Evolutionary conservation across 2,888 invertebrate genomes (phyloP), one percentile per base, ranked within the genome.

Genomic region (Geotrupes spiniger): DNA sequence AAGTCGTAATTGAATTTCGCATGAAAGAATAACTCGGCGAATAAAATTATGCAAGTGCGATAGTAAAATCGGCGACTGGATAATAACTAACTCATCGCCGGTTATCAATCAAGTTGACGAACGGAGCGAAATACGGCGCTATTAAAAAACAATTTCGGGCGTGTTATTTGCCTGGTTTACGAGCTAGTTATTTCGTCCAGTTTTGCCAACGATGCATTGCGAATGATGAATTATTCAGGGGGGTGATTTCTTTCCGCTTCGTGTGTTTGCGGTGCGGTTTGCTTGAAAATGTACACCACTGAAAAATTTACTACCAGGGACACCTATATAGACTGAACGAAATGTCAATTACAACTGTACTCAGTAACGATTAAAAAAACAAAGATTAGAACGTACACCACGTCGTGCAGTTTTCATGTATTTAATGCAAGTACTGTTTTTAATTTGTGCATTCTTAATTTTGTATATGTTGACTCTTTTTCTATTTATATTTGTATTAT

Each of bases 1-100:
- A 58, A 61, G 51, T 58, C 40, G 52, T 59, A 62, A 61, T 59
- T 58, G 59, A 62, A 63, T 60, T 56, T 54, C 53, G 56, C 58
- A 58, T 52, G 57, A 54, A 59, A 59, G 44, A 52, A 54, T 51
- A 56, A 54, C 54, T 48, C 57, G 57, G 55, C 54, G 54, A 56
- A 58, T 53, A 54, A 54, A 33, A 33, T 33, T 14, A 12, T 11
- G 33, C 33, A 33, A 33, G 33, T 44, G n/a, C 12, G 1, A 21
- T 6, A 33, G 37, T n/a, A 27, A 39, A 43, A 46, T 41, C 41
- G 36, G 37, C 51, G 62, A 60, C 59, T 61, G 61, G 62, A 62
- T 63, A 63, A 62, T 63, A 58, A 55, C 59, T 48, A 43, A 33
- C 50, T 45, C 42, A 42, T 44, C 31, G 40, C 25, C 25, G 9